Evolutionary conservation across 2,888 invertebrate species (phyloP).

Genomic region (Xanthia togata): DNA sequence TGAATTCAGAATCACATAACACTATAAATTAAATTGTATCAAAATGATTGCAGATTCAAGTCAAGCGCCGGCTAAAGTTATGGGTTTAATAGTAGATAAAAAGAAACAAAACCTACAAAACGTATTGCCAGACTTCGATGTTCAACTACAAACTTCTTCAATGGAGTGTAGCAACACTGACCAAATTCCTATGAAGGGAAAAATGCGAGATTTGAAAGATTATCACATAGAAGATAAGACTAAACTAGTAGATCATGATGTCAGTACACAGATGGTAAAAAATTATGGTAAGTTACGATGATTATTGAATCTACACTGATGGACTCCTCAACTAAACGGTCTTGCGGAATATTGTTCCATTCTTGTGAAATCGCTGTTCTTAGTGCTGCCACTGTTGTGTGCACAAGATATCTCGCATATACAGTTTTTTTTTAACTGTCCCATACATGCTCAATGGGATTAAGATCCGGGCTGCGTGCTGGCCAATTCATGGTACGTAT

Average conservation of each 20-base stretch:
- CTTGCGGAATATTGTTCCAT: too few species aligned
- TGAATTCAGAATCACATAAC: background rate
- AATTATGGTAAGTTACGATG: constrained; percentile 63
- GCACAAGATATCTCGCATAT: too few species aligned
- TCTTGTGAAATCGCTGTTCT: too few species aligned
- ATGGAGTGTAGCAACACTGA: constrained; percentile 8
- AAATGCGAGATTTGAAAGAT: background rate
- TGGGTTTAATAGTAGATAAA: constrained; percentile 49
- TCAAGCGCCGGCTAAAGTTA: constrained; percentile 46
- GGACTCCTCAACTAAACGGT: too few species aligned
- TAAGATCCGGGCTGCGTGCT: too few species aligned
- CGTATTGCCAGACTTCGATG: constrained; percentile 10
- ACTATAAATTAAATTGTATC: background rate
- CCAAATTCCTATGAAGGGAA: background rate
- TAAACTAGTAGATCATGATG: background rate
- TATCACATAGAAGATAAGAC: constrained; percentile 1
- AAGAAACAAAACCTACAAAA: constrained; percentile 29
- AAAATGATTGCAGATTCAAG: constrained; percentile 42
- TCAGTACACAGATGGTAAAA: constrained; percentile 30
- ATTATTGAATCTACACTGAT: background rate
- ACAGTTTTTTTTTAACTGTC: too few species aligned
- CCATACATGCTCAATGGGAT: too few species aligned
- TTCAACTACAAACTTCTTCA: constrained; percentile 15
- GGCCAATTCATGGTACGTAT: too few species aligned
- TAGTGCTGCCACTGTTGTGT: too few species aligned